A percentile compares a stretch with the other conserved stretches of the same genome.
Evolutionary conservation across 2,797 vertebrate genomes (phyloP).

Genomic region (Coluber constrictor): DNA sequence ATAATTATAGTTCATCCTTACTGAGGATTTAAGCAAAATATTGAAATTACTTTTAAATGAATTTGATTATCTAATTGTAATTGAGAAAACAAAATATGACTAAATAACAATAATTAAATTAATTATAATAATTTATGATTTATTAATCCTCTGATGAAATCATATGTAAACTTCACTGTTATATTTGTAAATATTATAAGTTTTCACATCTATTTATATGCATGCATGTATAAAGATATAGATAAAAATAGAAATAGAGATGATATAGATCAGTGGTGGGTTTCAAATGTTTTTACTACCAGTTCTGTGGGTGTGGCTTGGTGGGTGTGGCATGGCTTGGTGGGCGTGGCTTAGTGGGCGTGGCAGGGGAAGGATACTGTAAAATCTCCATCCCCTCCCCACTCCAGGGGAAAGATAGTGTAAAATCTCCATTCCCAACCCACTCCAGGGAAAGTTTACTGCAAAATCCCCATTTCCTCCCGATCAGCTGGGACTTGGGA

Average conservation of each 20-base stretch:
- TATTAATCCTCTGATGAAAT: slow-evolving; percentile 44
- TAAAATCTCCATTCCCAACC: too few species aligned
- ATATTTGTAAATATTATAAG: slow-evolving; percentile 24
- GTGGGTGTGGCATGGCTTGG: too few species aligned
- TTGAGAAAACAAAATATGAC: slow-evolving; percentile 46
- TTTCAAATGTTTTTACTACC: too few species aligned
- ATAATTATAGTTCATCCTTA: slow-evolving; percentile 35
- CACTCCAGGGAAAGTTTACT: too few species aligned
- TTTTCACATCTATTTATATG: slow-evolving; percentile 39
- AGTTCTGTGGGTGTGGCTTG: too few species aligned
- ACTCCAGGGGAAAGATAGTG: too few species aligned
- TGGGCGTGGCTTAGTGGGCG: too few species aligned
- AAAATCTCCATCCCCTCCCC: too few species aligned
- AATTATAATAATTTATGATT: slow-evolving; percentile 11
- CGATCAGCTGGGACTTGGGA: too few species aligned
- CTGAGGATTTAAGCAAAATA: slow-evolving; percentile 50
- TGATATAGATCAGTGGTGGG: too few species aligned
- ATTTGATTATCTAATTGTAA: slow-evolving; percentile 38
- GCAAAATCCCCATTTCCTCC: too few species aligned
- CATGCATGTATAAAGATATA: slow-evolving; percentile 27
- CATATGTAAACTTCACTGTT: slow-evolving; percentile 39
- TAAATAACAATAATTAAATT: slow-evolving; percentile 44
- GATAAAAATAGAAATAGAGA: neutral
- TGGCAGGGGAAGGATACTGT: too few species aligned
- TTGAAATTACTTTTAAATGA: slow-evolving; percentile 50